phyloP scores from a whole-genome alignment of 2,113 vertebrate species.

The Chinchilla lanigera region DNA sequence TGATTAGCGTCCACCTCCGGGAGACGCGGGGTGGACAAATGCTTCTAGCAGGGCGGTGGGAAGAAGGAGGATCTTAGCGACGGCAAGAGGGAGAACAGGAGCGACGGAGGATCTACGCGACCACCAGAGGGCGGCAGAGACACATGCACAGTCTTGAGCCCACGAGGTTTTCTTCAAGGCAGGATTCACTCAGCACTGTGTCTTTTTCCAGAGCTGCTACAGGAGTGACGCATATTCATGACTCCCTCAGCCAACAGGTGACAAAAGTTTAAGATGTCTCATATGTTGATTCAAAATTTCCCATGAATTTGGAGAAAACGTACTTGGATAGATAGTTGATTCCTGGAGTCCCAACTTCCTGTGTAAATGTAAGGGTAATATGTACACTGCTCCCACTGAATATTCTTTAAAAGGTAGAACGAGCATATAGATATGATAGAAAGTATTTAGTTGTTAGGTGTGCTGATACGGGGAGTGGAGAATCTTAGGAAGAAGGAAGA shows the following conservation, averaged over 20 bases:
- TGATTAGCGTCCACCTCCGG: background rate
- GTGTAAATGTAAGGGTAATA: background rate
- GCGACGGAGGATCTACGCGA: rapidly evolving
- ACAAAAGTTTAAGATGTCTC: background rate
- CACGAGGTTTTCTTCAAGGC: background rate
- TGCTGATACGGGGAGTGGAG: background rate
- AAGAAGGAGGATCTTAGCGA: background rate
- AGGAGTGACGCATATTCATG: background rate
- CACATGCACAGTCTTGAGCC: rapidly evolving
- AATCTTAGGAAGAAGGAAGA: background rate
- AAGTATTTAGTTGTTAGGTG: background rate
- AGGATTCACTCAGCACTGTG: background rate
- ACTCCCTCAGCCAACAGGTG: background rate
- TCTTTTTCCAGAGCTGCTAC: background rate
- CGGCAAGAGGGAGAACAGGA: background rate
- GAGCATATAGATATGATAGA: background rate
- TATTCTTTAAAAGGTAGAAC: background rate
- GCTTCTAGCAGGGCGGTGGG: background rate
- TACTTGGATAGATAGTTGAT: background rate
- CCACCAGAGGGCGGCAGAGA: constrained; percentile 43
- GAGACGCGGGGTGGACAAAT: background rate
- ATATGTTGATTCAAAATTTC: background rate
- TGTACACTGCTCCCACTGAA: background rate
- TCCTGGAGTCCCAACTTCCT: background rate
- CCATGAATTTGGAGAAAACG: background rate